Evolutionary conservation across 2,797 vertebrate species (phyloP).

Genomic region (Rhinogobio ventralis): DNA sequence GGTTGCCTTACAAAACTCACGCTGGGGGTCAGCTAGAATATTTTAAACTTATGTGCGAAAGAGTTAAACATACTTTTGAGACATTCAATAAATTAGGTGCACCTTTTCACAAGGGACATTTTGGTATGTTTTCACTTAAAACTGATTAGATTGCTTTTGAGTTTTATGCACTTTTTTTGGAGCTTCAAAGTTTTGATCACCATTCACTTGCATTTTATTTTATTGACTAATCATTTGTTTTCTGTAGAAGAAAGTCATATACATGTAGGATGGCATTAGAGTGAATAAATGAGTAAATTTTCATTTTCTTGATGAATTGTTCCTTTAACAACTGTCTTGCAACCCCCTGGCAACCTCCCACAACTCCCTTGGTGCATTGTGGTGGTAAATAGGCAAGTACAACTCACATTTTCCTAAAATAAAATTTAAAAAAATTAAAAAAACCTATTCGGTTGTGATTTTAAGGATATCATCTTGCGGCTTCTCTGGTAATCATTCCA

Average conservation of each 20-base stretch:
- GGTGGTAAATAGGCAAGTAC: neutral
- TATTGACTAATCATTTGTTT: neutral
- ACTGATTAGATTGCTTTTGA: neutral
- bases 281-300: neutral
- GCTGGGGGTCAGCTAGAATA: neutral
- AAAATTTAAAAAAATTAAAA: neutral
- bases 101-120: neutral
- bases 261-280: neutral
- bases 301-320: neutral
- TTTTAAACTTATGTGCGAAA: neutral
- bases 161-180: neutral
- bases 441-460: neutral
- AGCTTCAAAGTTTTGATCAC: neutral
- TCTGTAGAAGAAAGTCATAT: neutral
- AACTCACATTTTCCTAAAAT: neutral
- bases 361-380: neutral
- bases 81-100: neutral
- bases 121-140: neutral
- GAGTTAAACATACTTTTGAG: neutral
- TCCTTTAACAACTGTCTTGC: neutral
- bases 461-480: neutral
- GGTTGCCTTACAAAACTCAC: no score
- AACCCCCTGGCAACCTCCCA: neutral
- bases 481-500: slow-evolving; percentile 20
- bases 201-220: neutral